Conservation (phyloP, 2,888 invertebrate species). For the Vanessa cardui region DNA sequence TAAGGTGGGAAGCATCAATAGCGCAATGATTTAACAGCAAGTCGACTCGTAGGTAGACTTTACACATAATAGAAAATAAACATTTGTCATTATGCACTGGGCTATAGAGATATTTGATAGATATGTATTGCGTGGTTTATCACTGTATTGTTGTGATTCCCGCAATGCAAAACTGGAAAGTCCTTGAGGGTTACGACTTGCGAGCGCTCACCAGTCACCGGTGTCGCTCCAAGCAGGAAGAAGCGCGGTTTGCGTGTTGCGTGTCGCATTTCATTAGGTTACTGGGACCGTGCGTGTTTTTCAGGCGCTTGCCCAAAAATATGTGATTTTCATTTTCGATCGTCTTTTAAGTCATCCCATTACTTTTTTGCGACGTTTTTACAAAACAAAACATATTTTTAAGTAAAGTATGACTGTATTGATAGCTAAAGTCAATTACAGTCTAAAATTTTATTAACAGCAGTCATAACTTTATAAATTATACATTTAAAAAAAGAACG, state of each 20-base stretch:
- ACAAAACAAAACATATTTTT: not conserved
- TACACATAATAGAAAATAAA: too few species aligned
- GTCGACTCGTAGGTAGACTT: too few species aligned
- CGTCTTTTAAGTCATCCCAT: conserved; percentile 64
- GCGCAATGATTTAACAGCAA: too few species aligned
- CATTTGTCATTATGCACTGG: too few species aligned
- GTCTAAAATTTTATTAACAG: too few species aligned
- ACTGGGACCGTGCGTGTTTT: conserved; percentile 59
- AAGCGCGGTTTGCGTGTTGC: conserved; percentile 61
- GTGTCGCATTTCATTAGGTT: conserved; percentile 51
- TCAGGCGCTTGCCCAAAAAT: conserved; percentile 59
- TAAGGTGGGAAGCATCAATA: not conserved
- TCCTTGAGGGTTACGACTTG: conserved; percentile 65
- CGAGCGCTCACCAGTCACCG: conserved; percentile 9
- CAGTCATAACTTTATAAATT: too few species aligned
- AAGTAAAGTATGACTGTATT: too few species aligned
- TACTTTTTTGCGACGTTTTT: conserved; percentile 19
- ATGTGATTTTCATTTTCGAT: conserved; percentile 52
- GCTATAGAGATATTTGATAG: not conserved
- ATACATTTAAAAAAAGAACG: too few species aligned
- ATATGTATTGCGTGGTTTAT: conserved; percentile 40
- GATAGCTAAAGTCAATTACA: too few species aligned
- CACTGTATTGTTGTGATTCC: conserved; percentile 39
- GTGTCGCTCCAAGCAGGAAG: conserved; percentile 63
- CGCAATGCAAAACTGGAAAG: conserved; percentile 48